phyloP scores from a whole-genome alignment of 2,888 invertebrate genomes.

The Heliconius erato region DNA sequence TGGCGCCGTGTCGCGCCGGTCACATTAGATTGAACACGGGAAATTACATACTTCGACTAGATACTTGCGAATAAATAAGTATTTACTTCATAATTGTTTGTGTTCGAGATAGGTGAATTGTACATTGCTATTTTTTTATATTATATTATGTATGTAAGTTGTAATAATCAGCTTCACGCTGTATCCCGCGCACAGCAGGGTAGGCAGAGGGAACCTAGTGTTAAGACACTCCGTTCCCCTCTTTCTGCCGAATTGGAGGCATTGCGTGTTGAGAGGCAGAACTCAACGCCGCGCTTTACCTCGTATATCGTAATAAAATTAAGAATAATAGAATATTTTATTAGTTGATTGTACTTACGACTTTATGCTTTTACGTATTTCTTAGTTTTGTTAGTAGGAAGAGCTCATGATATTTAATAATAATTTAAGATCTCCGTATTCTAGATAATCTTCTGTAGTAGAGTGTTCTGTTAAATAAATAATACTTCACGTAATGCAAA shows the following conservation, averaged over 20 bases:
- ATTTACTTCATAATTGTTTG: conserved; percentile 78
- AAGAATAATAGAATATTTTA: too few species aligned
- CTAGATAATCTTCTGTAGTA: neutral
- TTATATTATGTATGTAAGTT: conserved; percentile 6
- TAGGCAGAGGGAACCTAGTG: too few species aligned
- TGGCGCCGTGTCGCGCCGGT: conserved; percentile 80
- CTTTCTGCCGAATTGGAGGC: too few species aligned
- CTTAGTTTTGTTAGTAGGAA: neutral
- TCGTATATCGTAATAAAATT: neutral
- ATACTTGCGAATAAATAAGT: conserved; percentile 76
- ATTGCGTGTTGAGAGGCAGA: neutral
- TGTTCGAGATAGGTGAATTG: conserved; percentile 38
- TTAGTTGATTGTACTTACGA: neutral
- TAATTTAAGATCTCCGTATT: neutral
- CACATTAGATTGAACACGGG: conserved; percentile 77
- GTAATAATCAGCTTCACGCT: too few species aligned
- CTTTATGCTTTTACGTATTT: neutral
- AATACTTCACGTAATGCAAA: neutral
- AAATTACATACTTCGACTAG: conserved; percentile 79
- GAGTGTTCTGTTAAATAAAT: neutral
- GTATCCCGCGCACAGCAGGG: too few species aligned
- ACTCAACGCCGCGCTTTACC: too few species aligned
- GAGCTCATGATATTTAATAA: neutral
- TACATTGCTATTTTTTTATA: conserved; percentile 37
- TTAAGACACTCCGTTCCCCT: too few species aligned